Evolutionary conservation across 2,888 invertebrate species (phyloP), one percentile per base, ranked within the genome.

Genomic region (Drosophila neotestacea): DNA sequence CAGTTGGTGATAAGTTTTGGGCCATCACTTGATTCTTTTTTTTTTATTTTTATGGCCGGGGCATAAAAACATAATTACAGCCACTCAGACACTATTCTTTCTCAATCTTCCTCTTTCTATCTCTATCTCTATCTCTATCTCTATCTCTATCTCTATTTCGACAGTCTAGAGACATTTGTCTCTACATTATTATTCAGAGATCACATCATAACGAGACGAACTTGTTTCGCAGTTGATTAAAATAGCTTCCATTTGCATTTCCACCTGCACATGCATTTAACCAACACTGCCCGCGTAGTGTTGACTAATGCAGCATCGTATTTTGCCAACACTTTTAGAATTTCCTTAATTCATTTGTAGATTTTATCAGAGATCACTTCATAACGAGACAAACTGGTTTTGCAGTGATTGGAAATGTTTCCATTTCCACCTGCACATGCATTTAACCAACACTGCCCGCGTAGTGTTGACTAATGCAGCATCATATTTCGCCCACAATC

Each of bases 1-100:
- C 79, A 82, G 82, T 75, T 85, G 51, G 51, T 56, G 48, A 30
- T 42, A 39, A 41, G 44, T 56, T 47, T 42, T 48, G 46, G 58
- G 16, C 52, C 54, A 54, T 34, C 50, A 38, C 27, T 52, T 42
- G 47, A 52, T 61, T 51, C 46, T 38, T 62, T 54, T 22, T 54
- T 22, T 11, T 62, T 54, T 22, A 16, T 38, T 56, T 56, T 77
- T 63, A 77, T 56, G 59, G 59, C 28, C 44, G 30, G 10, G 9
- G 13, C 71, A 64, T 39, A 58, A 73, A 69, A 73, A 52, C 46
- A 75, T 72, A 72, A 75, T 77, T 77, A 72, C 62, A 58, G 22
- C 28, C 62, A 77, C 55, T 63, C 55, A 27, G 50, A 46, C 39
- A 61, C 38, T 46, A 44, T 69, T 44, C 9, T 28, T 5, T 5